Percentiles rank a stretch among this genome's conserved stretches.
phyloP scores from a whole-genome alignment of 23 tunicate genomes.

The Botrylloides violaceus region DNA sequence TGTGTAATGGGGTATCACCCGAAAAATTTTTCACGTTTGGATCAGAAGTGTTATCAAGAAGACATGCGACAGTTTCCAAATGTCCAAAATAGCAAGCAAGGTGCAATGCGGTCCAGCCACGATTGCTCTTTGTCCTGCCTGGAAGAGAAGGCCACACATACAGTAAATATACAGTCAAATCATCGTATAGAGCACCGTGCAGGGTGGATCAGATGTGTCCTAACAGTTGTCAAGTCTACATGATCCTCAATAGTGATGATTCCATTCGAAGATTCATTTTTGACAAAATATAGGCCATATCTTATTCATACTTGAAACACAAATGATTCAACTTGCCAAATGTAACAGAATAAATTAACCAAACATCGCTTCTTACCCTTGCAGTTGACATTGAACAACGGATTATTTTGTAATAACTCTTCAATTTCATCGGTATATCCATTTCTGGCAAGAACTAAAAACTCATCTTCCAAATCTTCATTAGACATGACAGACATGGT shows the following conservation, averaged over 20 bases:
- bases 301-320: too few relatives aligned
- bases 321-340: too few relatives aligned
- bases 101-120: conserved; percentile 74
- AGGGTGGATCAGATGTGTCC: too few relatives aligned
- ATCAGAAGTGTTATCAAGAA: conserved; percentile 40
- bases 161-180: too few relatives aligned
- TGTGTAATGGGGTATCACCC: conserved; percentile 83
- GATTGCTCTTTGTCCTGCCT: conserved; percentile 72
- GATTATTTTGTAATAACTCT: conserved; percentile 17
- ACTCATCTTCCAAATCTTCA: conserved; percentile 33
- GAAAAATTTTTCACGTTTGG: conserved; percentile 58
- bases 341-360: background rate
- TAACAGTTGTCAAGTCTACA: too few relatives aligned
- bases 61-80: conserved; percentile 22
- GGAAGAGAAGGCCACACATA: background rate
- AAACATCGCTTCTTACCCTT: conserved; percentile 71
- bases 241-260: too few relatives aligned
- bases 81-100: conserved; percentile 90
- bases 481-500: background rate
- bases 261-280: too few relatives aligned
- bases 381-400: conserved; percentile 39
- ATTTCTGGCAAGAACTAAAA: conserved; percentile 48
- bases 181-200: too few relatives aligned
- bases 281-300: too few relatives aligned
- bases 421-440: conserved; percentile 34